Evolutionary conservation across 1,140 invertebrate genomes (phyloP).

Genomic region (Limonius californicus): DNA sequence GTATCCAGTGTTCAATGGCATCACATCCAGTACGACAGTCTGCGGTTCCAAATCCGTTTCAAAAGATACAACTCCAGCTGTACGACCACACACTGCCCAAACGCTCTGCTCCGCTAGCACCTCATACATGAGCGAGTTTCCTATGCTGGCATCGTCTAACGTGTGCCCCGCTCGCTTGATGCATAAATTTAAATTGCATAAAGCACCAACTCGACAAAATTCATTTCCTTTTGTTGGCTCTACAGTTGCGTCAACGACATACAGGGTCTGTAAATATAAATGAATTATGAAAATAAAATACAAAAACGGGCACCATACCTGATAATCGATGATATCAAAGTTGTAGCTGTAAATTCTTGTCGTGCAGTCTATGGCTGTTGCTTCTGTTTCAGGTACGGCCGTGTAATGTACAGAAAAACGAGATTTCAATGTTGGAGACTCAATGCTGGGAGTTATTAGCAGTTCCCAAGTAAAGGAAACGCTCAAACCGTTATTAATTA

Average conservation of each 20-base stretch:
- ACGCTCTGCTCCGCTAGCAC: conserved; percentile 85
- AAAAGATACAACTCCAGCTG: conserved; percentile 80
- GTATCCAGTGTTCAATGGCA: conserved; percentile 85
- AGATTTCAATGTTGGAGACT: conserved; percentile 30
- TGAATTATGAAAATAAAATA: no score
- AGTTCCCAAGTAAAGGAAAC: conserved; percentile 83
- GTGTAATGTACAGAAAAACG: conserved; percentile 46
- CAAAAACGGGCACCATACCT: conserved; percentile 51
- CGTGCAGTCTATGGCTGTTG: conserved; percentile 41
- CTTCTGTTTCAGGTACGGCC: not conserved
- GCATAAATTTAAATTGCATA: conserved; percentile 79
- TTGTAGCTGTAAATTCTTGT: conserved; percentile 52
- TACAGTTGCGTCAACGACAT: conserved; percentile 74
- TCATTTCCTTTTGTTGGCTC: conserved; percentile 78
- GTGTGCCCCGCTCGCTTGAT: conserved; percentile 54
- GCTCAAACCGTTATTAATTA: conserved; percentile 63
- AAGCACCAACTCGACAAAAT: conserved; percentile 82
- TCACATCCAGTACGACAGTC: conserved; percentile 79
- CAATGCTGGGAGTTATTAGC: conserved; percentile 34
- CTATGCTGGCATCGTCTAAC: conserved; percentile 19
- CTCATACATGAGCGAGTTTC: conserved; percentile 82
- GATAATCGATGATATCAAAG: conserved; percentile 61
- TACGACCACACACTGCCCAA: conserved; percentile 88
- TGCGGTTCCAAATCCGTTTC: conserved; percentile 64
- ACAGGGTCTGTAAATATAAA: conserved; percentile 72